Conservation (phyloP, 2,888 invertebrate species). For the Cheilosia scutellata region DNA sequence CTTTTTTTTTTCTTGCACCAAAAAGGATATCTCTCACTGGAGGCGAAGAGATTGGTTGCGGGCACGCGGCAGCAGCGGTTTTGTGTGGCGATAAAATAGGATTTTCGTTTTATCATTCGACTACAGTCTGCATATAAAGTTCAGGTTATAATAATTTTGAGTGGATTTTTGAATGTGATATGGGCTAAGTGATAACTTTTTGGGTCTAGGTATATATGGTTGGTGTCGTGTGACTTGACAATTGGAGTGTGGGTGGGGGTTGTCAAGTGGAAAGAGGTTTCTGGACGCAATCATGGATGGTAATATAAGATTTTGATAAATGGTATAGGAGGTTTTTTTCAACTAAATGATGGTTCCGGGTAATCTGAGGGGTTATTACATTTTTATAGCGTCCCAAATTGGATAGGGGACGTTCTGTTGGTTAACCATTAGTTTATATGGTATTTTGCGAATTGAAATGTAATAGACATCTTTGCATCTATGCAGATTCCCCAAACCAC, state of each 20-base stretch:
- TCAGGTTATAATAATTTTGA: slow-evolving; percentile 66
- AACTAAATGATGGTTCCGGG: not conserved
- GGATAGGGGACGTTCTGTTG: not conserved
- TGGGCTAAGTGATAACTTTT: slow-evolving; percentile 63
- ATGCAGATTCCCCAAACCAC: too few relatives aligned
- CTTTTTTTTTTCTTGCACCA: slow-evolving; percentile 5
- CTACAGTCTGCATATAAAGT: slow-evolving; percentile 74
- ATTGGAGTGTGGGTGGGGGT: slow-evolving; percentile 1
- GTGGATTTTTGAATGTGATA: slow-evolving; percentile 70
- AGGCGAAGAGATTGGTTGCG: slow-evolving; percentile 21
- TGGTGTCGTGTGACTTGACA: slow-evolving; percentile 8
- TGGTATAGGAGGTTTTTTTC: slow-evolving; percentile 19
- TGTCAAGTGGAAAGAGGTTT: slow-evolving; percentile 11
- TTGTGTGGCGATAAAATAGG: slow-evolving; percentile 71
- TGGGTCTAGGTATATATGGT: not conserved
- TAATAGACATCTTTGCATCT: too few relatives aligned
- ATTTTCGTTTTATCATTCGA: slow-evolving; percentile 74
- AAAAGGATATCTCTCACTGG: slow-evolving; percentile 41
- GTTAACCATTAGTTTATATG: too few relatives aligned
- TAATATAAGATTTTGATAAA: slow-evolving; percentile 35
- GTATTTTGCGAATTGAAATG: too few relatives aligned
- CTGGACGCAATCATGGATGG: not conserved
- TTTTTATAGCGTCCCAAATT: not conserved
- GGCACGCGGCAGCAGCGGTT: slow-evolving; percentile 38
- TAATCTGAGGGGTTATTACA: not conserved